A percentile compares a stretch with the other conserved stretches of the same genome.
Evolutionary conservation across 2,797 vertebrate genomes (phyloP).

Genomic region (Austrolebias charrua): DNA sequence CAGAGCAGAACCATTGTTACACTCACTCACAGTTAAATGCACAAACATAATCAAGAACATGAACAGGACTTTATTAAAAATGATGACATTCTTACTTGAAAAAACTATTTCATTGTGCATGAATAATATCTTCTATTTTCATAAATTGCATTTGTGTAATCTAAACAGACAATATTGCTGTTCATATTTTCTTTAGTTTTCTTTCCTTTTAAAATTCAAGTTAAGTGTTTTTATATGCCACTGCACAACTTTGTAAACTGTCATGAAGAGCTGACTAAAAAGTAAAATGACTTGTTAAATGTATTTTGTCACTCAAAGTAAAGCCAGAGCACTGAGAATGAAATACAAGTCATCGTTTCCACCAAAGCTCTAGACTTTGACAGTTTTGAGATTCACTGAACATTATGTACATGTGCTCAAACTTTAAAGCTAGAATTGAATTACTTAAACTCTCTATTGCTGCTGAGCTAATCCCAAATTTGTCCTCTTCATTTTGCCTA

Average conservation of each 20-base stretch:
- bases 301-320: conserved; percentile 1
- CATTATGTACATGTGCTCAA: conserved; percentile 42
- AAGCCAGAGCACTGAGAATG: conserved; percentile 16
- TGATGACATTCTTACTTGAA: conserved; percentile 13
- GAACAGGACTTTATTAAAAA: conserved; percentile 9
- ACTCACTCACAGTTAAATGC: conserved; percentile 20
- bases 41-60: conserved; percentile 38
- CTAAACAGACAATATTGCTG: neutral
- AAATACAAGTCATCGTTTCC: conserved; percentile 10
- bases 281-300: conserved; percentile 12
- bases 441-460: conserved; percentile 39
- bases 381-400: conserved; percentile 56
- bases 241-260: neutral
- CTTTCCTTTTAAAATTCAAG: neutral
- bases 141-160: conserved; percentile 2
- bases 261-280: neutral
- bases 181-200: neutral
- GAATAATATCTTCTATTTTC: conserved; percentile 3
- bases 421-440: conserved; percentile 44
- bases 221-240: neutral
- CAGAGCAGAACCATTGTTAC: conserved; percentile 34
- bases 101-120: conserved; percentile 1
- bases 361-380: conserved; percentile 39
- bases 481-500: conserved; percentile 55
- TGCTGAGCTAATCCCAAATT: conserved; percentile 64